Evolutionary conservation across 2,797 vertebrate genomes (phyloP).

Genomic region (Botia almorhae): DNA sequence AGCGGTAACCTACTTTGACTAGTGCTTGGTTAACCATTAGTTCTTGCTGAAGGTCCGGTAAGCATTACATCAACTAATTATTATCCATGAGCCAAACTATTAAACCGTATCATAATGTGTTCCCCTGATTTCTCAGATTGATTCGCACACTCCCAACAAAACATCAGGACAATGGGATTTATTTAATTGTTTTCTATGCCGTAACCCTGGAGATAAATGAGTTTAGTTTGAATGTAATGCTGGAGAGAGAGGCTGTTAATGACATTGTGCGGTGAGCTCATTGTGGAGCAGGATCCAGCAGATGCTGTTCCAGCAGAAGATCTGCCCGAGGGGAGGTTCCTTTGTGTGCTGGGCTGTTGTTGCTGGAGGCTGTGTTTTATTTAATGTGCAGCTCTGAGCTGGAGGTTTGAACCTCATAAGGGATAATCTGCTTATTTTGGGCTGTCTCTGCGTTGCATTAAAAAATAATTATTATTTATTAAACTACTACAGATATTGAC

Average conservation of each 20-base stretch:
- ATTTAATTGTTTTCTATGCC: slow-evolving; percentile 61
- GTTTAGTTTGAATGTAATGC: slow-evolving; percentile 74
- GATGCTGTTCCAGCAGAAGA: slow-evolving; percentile 74
- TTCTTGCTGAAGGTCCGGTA: neutral
- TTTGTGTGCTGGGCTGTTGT: too few relatives aligned
- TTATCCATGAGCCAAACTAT: neutral
- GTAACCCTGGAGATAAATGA: slow-evolving; percentile 66
- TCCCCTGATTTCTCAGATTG: neutral
- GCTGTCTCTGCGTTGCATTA: too few relatives aligned
- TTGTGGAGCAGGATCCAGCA: slow-evolving; percentile 79
- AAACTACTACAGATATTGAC: too few relatives aligned
- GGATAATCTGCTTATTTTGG: too few relatives aligned
- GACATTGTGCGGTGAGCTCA: slow-evolving; percentile 81
- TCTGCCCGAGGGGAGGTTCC: too few relatives aligned
- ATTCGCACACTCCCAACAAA: neutral
- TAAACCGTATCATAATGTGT: neutral
- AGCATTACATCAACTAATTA: neutral
- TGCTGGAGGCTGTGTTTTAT: too few relatives aligned
- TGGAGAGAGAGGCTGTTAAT: slow-evolving; percentile 71
- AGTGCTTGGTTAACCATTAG: neutral
- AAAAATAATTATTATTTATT: too few relatives aligned
- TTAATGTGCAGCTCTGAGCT: too few relatives aligned
- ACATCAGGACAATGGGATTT: too few relatives aligned
- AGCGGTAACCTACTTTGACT: neutral
- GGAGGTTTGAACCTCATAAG: too few relatives aligned